Evolutionary conservation across 2,113 vertebrate species (phyloP).

Genomic region (Microcebus murinus): DNA sequence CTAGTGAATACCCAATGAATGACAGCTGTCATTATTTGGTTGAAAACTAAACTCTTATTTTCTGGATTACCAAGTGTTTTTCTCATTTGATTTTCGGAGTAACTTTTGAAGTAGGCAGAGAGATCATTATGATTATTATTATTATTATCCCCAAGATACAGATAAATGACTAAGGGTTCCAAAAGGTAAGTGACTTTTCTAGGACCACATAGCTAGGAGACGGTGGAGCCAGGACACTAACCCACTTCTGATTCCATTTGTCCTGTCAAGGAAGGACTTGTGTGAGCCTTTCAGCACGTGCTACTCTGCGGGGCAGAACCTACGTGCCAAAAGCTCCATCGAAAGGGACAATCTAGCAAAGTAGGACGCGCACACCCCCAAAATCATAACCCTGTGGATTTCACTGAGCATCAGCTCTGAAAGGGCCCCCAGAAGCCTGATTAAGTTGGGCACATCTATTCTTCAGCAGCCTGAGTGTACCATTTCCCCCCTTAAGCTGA

Average conservation of each 20-base stretch:
- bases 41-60: neutral
- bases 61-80: constrained; percentile 42
- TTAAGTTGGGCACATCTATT: neutral
- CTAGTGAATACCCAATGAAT: neutral
- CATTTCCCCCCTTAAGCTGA: neutral
- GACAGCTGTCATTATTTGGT: neutral
- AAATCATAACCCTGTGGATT: neutral
- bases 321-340: neutral
- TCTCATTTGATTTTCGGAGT: constrained; percentile 11
- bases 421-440: neutral
- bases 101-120: neutral
- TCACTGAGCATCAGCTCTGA: neutral
- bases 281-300: neutral
- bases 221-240: neutral
- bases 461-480: neutral
- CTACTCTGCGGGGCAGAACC: neutral
- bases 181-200: neutral
- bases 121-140: neutral
- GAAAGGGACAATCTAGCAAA: neutral
- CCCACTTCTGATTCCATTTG: neutral
- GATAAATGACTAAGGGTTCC: neutral
- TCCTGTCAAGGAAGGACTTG: neutral
- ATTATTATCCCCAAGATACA: neutral
- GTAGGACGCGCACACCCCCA: neutral
- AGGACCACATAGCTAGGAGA: neutral